phyloP scores from a whole-genome alignment of 1,140 invertebrate genomes.

The Caenorhabditis briggsae region DNA sequence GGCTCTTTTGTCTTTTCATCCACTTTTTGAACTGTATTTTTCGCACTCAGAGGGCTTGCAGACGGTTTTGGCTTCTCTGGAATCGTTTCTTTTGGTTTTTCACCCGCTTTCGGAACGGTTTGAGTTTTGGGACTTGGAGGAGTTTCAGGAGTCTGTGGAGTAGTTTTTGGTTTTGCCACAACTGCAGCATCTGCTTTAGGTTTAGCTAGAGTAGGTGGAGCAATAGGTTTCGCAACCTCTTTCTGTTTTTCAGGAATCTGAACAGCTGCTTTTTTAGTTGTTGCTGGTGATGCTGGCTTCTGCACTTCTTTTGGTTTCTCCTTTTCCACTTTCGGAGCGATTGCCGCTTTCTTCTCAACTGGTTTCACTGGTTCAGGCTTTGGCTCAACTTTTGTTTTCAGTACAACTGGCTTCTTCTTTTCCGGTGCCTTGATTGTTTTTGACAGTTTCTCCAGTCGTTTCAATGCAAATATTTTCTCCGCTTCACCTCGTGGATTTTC shows the following conservation, averaged over 20 bases:
- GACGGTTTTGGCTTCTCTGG: background rate
- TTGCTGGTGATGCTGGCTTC: background rate
- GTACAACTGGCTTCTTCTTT: slow-evolving; percentile 56
- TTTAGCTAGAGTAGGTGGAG: background rate
- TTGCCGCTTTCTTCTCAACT: background rate
- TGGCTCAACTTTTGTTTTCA: slow-evolving; percentile 42
- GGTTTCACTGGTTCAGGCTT: slow-evolving; percentile 1
- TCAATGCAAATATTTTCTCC: slow-evolving; percentile 27
- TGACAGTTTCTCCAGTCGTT: slow-evolving; percentile 15
- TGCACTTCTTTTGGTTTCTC: slow-evolving; percentile 2
- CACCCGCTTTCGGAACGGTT: background rate
- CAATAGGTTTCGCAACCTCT: background rate
- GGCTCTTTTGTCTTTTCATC: background rate
- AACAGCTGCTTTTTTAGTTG: background rate
- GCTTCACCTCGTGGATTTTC: background rate
- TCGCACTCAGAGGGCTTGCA: background rate
- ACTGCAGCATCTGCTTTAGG: background rate
- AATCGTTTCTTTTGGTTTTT: background rate
- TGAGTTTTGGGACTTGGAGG: background rate
- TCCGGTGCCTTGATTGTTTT: slow-evolving; percentile 34
- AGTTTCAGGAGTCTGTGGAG: background rate
- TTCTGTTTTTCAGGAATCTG: background rate
- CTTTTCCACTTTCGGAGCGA: background rate
- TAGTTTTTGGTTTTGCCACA: background rate
- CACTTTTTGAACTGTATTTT: background rate